Evolutionary conservation across 2,797 vertebrate species (phyloP).

Genomic region (Xiphorhynchus erythropygius): DNA sequence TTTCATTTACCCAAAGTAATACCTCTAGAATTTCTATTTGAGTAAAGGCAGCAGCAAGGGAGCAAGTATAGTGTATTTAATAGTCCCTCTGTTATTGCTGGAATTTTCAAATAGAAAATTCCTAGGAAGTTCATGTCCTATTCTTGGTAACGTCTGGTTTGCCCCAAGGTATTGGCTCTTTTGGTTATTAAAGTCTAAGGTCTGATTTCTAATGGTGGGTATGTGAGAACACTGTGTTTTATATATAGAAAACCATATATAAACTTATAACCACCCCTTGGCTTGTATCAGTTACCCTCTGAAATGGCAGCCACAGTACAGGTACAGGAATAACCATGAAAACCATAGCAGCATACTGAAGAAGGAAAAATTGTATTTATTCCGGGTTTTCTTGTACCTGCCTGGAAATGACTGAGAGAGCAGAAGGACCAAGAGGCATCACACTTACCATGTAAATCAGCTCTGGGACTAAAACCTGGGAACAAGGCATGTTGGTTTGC

Average conservation of each 20-base stretch:
- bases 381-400: not conserved
- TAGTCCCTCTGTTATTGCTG: not conserved
- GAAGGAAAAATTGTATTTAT: not conserved
- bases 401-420: not conserved
- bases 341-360: not conserved
- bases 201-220: not conserved
- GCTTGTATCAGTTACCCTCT: not conserved
- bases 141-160: not conserved
- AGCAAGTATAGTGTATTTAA: not conserved
- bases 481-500: not conserved
- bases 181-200: not conserved
- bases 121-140: not conserved
- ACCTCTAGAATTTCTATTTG: not conserved
- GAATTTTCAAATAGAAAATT: constrained; percentile 13
- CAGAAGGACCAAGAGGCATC: not conserved
- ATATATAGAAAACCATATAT: not conserved
- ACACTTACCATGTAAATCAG: not conserved
- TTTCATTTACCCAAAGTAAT: not conserved
- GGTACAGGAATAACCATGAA: not conserved
- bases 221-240: not conserved
- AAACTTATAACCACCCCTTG: not conserved
- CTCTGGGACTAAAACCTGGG: not conserved
- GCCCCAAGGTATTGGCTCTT: not conserved
- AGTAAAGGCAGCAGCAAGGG: not conserved
- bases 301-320: not conserved